These are phyloP conservation scores for Odontocolon sp. DNA, from an alignment of 2,888 invertebrate genomes.

Conservation along the genomic window DNA sequence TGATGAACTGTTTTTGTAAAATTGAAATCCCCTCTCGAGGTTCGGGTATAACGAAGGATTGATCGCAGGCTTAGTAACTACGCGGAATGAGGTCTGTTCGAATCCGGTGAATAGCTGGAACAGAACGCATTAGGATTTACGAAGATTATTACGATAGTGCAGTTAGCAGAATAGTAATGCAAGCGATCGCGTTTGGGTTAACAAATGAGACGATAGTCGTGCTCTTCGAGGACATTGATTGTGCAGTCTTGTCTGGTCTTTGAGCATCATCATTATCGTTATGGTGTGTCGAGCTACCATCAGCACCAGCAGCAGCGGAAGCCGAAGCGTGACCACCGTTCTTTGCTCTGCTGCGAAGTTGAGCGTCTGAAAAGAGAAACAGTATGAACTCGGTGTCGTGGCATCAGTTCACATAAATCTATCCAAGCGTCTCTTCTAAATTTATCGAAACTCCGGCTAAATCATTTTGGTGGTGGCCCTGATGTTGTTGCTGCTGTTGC, in stretches of 20 bases:
- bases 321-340: conserved; percentile 60
- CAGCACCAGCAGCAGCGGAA: conserved; percentile 49
- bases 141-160: conserved; percentile 58
- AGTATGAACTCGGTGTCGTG: neutral
- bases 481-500: neutral
- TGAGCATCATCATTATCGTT: conserved; percentile 63
- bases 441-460: conserved; percentile 23
- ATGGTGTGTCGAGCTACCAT: conserved; percentile 61
- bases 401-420: conserved; percentile 29
- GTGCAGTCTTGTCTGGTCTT: conserved; percentile 74
- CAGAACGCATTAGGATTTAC: neutral
- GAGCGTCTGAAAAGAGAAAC: conserved; percentile 56
- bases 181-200: conserved; percentile 34
- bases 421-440: conserved; percentile 6
- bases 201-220: conserved; percentile 56
- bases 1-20: neutral
- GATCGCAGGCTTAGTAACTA: neutral
- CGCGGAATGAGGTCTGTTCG: neutral
- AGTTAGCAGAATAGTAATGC: conserved; percentile 42
- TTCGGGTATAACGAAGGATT: neutral
- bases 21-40: conserved; percentile 16
- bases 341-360: conserved; percentile 60
- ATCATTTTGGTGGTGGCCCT: conserved; percentile 15
- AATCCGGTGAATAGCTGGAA: neutral
- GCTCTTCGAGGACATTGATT: conserved; percentile 76